Evolutionary conservation across 2,888 invertebrate species (phyloP), one percentile per base, ranked within the genome.

Genomic region (Platycheirus albimanus): DNA sequence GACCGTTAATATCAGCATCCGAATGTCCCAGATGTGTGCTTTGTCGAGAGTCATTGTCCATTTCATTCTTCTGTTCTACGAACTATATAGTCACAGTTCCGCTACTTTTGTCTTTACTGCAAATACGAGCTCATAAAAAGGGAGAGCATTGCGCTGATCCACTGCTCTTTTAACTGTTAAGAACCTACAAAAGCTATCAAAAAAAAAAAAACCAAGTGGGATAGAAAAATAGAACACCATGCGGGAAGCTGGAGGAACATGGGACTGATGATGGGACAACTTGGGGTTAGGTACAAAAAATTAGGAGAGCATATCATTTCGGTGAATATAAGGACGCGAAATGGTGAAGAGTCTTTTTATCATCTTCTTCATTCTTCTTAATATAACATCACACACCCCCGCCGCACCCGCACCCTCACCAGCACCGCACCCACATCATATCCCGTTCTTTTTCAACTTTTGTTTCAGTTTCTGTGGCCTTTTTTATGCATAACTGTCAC

Each of bases 401-500:
- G n/a, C n/a, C n/a, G n/a, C n/a, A n/a, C n/a, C n/a, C n/a, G n/a
- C 15, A 24, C 17, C 45, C 8, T 8, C n/a, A 24, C 51, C 24
- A 10, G 24, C 49, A 24, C 1, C 20, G 5, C 28, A 3, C 4
- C 4, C 13, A 6, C 49, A 13, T 49, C 20, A 5, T 38, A 13
- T 36, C 20, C 15, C 30, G 24, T 24, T 24, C 24, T 6, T 24
- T 36, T 45, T 61, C 13, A 58, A 41, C 49, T 51, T 64, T 67
- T 67, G 71, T 70, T 54, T 63, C 71, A 47, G 28, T 61, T 58
- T 33, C n/a, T 49, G 36, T 58, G 38, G 38, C 19, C 28, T 28
- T 83, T 83, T 83, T 83, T 83, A 74, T 83, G 83, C 72, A 83
- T 74, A 83, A 83, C 72, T 83, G 83, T 83, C 83, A 83, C 69